Evolutionary conservation across 2,797 vertebrate species (phyloP).

Genomic region (Heterohyrax brucei): DNA sequence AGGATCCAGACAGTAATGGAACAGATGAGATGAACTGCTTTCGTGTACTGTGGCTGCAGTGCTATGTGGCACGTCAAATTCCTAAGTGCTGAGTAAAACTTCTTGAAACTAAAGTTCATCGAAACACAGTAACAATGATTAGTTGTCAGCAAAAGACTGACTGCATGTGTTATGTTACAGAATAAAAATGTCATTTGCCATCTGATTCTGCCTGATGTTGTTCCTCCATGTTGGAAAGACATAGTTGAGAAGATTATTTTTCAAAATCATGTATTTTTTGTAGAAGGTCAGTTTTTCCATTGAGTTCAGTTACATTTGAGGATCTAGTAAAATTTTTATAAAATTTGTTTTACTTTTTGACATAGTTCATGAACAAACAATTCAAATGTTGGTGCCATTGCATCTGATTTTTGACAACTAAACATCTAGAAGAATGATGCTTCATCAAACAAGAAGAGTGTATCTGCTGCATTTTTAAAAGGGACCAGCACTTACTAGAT

Average conservation of each 20-base stretch:
- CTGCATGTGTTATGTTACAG: neutral
- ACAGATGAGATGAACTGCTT: neutral
- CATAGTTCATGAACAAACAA: neutral
- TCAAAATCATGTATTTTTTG: neutral
- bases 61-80: neutral
- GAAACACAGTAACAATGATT: neutral
- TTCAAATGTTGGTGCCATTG: neutral
- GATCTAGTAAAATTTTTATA: neutral
- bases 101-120: neutral
- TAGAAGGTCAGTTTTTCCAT: neutral
- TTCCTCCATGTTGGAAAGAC: neutral
- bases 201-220: neutral
- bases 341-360: constrained; percentile 48
- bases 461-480: neutral
- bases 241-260: neutral
- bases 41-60: neutral
- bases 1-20: neutral
- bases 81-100: neutral
- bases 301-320: neutral
- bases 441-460: neutral
- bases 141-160: neutral
- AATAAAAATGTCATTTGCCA: neutral
- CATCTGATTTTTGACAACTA: constrained; percentile 26
- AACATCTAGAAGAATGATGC: neutral
- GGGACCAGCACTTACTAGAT: neutral